Percentiles rank a stretch among this genome's conserved stretches.
These are phyloP conservation scores for Lucilia cuprina DNA, from an alignment of 1,140 invertebrate species.

Conservation along the genomic window DNA sequence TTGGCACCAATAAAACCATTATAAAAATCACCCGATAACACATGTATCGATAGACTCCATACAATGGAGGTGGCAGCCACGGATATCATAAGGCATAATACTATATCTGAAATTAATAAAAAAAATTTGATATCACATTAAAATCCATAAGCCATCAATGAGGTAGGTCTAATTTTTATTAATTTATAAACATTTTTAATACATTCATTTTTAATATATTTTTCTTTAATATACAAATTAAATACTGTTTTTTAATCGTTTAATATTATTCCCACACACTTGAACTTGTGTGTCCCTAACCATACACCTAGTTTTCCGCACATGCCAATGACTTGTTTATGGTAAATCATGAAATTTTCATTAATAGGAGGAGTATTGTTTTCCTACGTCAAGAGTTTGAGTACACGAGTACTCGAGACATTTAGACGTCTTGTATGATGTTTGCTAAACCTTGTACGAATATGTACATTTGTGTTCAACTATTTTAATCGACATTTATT, in stretches of 20 bases:
- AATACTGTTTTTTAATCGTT: neutral
- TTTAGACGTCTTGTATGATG: neutral
- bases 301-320: neutral
- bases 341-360: neutral
- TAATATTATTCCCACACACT: neutral
- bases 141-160: too few species aligned
- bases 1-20: constrained; percentile 58
- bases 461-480: neutral
- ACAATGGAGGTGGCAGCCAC: constrained; percentile 53
- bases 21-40: constrained; percentile 53
- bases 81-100: constrained; percentile 56
- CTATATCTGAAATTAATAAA: constrained; percentile 43
- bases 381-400: neutral
- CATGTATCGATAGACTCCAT: constrained; percentile 53
- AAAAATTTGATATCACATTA: neutral
- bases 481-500: neutral
- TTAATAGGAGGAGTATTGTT: neutral
- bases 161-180: too few species aligned
- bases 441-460: neutral
- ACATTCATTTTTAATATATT: neutral
- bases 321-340: neutral
- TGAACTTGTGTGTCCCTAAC: neutral
- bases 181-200: neutral
- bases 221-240: neutral
- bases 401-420: neutral